Conservation (phyloP, 2,797 vertebrate genomes). For the Mionectes olivaceus region DNA sequence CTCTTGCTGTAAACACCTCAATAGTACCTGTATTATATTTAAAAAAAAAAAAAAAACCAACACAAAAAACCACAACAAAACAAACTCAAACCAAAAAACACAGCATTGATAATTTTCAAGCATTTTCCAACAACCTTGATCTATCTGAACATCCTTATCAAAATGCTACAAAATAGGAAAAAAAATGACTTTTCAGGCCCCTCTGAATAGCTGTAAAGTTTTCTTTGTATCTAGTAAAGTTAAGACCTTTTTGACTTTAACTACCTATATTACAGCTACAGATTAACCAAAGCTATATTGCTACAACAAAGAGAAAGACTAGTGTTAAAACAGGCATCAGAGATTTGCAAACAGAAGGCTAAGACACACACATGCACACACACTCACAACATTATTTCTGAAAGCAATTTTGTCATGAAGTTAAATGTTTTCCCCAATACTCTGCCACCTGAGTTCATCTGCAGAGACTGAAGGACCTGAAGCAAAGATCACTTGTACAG, state of each 20-base stretch:
- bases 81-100: neutral
- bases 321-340: conserved; percentile 24
- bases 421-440: neutral
- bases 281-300: conserved; percentile 21
- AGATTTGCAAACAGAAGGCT: conserved; percentile 52
- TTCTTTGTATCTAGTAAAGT: neutral
- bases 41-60: neutral
- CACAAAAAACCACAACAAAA: neutral
- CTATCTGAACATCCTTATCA: neutral
- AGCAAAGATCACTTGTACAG: neutral
- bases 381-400: neutral
- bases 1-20: neutral
- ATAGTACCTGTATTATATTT: neutral
- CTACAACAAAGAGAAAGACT: neutral
- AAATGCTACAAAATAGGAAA: neutral
- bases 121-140: neutral
- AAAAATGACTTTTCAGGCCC: neutral
- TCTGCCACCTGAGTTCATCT: neutral
- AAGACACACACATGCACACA: neutral
- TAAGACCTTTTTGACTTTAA: neutral
- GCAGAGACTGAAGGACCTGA: neutral
- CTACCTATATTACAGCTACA: neutral
- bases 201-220: neutral
- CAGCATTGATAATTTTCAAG: neutral
- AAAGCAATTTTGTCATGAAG: conserved; percentile 20